A percentile compares a stretch with the other conserved stretches of the same genome.
These are phyloP conservation scores for Patiria pectinifera DNA, from an alignment of 53 echinoderm and acorn worm genomes.

Conservation along the genomic window DNA sequence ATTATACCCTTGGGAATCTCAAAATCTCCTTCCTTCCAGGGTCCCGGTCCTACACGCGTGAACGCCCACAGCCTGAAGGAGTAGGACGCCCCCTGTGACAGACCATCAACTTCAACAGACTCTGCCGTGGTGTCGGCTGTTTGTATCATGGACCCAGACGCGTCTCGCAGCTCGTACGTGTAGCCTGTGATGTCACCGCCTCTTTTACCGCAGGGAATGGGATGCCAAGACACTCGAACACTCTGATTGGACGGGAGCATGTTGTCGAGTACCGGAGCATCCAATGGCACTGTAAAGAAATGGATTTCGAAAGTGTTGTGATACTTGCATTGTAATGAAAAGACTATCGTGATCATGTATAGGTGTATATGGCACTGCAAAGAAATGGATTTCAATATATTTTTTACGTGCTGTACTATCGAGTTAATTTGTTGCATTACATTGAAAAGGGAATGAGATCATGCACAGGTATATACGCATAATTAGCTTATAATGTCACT, in stretches of 20 bases:
- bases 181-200: constrained; percentile 43
- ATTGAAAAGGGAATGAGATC: too few relatives aligned
- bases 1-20: neutral
- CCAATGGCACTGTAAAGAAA: constrained; percentile 1
- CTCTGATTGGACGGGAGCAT: neutral
- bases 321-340: too few relatives aligned
- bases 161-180: neutral
- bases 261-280: neutral
- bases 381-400: too few relatives aligned
- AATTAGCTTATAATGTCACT: too few relatives aligned
- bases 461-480: too few relatives aligned
- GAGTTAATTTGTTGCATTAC: too few relatives aligned
- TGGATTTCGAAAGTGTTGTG: too few relatives aligned
- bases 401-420: too few relatives aligned
- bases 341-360: too few relatives aligned
- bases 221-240: constrained; percentile 23
- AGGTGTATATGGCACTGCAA: too few relatives aligned
- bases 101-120: neutral
- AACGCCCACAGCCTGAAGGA: neutral
- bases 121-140: neutral
- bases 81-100: constrained; percentile 9
- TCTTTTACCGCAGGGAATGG: constrained; percentile 31
- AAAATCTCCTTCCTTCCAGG: neutral
- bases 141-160: neutral
- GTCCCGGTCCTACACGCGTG: neutral